phyloP scores from a whole-genome alignment of 2,888 invertebrate genomes.

The Tachystola acroxantha region DNA sequence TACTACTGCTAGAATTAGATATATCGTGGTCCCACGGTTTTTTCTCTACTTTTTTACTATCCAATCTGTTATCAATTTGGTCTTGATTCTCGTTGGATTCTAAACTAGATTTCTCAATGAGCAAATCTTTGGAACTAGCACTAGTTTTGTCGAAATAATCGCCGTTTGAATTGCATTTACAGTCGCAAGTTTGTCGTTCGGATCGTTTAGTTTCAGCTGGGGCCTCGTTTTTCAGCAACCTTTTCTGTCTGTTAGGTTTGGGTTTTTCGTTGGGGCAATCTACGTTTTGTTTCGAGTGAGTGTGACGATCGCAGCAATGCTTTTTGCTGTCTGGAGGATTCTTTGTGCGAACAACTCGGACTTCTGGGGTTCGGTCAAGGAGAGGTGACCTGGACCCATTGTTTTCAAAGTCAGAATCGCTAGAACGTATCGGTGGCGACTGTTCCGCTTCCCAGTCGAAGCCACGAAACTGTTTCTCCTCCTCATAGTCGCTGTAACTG shows the following conservation, averaged over 20 bases:
- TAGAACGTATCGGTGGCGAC: slow-evolving; percentile 64
- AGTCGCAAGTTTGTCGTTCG: slow-evolving; percentile 36
- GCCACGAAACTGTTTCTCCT: slow-evolving; percentile 74
- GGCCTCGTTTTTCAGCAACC: slow-evolving; percentile 46
- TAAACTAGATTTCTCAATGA: slow-evolving; percentile 78
- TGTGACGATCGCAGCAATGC: slow-evolving; percentile 55
- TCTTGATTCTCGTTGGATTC: slow-evolving; percentile 70
- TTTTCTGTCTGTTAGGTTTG: slow-evolving; percentile 67
- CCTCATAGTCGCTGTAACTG: slow-evolving; percentile 81
- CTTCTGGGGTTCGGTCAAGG: slow-evolving; percentile 71
- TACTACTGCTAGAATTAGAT: slow-evolving; percentile 79
- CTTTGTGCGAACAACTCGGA: slow-evolving; percentile 60
- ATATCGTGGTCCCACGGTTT: slow-evolving; percentile 75
- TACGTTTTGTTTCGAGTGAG: slow-evolving; percentile 36
- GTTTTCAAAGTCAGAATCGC: slow-evolving; percentile 83
- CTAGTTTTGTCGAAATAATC: slow-evolving; percentile 81
- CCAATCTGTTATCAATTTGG: slow-evolving; percentile 38
- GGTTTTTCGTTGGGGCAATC: slow-evolving; percentile 56
- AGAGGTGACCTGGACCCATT: slow-evolving; percentile 85
- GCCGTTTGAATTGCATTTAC: slow-evolving; percentile 49
- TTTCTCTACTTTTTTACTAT: slow-evolving; percentile 42
- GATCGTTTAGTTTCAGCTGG: slow-evolving; percentile 41
- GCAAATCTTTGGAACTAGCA: slow-evolving; percentile 84
- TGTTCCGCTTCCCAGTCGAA: slow-evolving; percentile 73
- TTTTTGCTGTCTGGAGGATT: slow-evolving; percentile 56